phyloP scores from a whole-genome alignment of 2,888 invertebrate genomes.

The Ormia ochracea region DNA sequence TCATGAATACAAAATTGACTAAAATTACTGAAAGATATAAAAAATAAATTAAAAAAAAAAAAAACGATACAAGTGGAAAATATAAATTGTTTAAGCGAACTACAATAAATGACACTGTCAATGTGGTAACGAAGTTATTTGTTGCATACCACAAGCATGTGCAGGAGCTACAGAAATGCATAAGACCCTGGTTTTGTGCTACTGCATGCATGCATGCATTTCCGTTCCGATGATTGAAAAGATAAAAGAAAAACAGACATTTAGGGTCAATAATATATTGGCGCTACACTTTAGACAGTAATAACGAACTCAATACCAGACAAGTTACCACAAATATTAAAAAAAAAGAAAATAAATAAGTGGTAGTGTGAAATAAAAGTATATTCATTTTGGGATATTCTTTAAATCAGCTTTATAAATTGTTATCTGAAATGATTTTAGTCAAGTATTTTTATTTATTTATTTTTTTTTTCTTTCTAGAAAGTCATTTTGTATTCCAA shows the following conservation, averaged over 20 bases:
- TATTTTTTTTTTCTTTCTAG: too few species aligned
- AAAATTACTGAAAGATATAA: neutral
- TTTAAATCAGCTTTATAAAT: too few species aligned
- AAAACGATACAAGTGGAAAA: neutral
- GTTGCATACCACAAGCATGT: neutral
- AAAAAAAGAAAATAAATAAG: too few species aligned
- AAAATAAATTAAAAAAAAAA: neutral
- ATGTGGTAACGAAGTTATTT: conserved; percentile 10
- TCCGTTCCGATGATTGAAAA: neutral
- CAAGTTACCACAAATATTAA: too few species aligned
- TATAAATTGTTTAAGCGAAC: neutral
- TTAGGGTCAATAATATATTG: neutral
- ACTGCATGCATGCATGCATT: neutral
- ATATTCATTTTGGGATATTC: too few species aligned
- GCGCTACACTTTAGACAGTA: neutral
- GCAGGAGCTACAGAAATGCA: neutral
- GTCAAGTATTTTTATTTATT: too few species aligned
- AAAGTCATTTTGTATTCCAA: too few species aligned
- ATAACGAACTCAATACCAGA: neutral
- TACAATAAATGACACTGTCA: conserved; percentile 8
- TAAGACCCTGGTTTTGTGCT: neutral
- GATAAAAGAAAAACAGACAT: neutral
- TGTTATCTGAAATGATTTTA: too few species aligned
- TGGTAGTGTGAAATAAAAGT: too few species aligned
- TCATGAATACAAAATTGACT: conserved; percentile 29